Conservation (phyloP, 1,140 invertebrate genomes). For the Zeugodacus cucurbitae region DNA sequence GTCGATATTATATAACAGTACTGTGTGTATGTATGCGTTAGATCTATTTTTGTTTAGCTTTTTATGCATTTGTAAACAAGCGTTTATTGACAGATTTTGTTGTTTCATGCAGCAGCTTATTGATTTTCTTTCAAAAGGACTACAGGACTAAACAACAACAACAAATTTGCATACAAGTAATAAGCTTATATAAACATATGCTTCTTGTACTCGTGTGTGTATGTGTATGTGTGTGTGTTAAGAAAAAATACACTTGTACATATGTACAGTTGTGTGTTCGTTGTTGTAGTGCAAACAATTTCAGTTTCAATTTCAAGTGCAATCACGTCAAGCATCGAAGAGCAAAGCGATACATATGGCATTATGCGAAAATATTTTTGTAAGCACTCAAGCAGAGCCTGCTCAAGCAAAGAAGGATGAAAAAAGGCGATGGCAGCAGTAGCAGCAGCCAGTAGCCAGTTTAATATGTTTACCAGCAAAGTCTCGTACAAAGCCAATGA, state of each 20-base stretch:
- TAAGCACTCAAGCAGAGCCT: slow-evolving; percentile 10
- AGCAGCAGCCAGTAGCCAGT: not conserved
- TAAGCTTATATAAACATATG: not conserved
- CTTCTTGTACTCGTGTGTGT: not conserved
- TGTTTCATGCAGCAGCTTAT: not conserved
- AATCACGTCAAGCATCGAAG: slow-evolving; percentile 15
- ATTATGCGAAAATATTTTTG: slow-evolving; percentile 25
- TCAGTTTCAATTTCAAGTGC: slow-evolving; percentile 36
- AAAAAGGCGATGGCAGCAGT: not conserved
- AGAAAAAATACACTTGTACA: not conserved
- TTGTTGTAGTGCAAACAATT: slow-evolving; percentile 16
- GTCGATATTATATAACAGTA: too few species aligned
- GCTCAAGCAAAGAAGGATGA: not conserved
- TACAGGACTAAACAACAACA: not conserved
- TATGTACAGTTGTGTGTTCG: not conserved
- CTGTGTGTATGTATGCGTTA: not conserved
- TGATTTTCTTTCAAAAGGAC: not conserved
- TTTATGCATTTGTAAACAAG: not conserved
- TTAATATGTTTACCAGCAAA: not conserved
- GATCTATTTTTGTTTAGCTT: not conserved
- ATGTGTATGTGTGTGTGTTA: not conserved
- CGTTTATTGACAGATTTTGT: slow-evolving; percentile 6
- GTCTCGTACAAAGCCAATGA: not conserved
- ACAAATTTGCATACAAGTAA: not conserved
- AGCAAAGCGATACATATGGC: slow-evolving; percentile 23